Base-by-base conservation (phyloP, 2,888 invertebrate genomes). In the Nyleta sp. region DNA sequence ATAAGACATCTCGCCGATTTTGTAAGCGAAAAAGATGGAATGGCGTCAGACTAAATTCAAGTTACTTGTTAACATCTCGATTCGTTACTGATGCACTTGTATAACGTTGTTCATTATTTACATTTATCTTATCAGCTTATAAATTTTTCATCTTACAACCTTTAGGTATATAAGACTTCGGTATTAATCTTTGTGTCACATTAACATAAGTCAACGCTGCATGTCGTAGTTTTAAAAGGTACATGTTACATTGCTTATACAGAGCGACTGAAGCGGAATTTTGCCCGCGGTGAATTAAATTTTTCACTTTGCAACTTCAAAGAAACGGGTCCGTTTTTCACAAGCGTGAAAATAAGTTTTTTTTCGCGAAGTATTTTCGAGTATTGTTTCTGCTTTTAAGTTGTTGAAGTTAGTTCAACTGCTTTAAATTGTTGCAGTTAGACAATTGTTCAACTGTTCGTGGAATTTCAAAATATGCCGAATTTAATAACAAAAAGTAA, bases 151-250 rank as follows among this genome's bases (percentile, higher is more conserved):
- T 46, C 46, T 48, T 33, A 40, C 18, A 62, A 53, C 44, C 52
- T 67, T 48, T 40, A 59, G 46, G 13, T 10, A 15, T 17, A 38
- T 62, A 28, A 33, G 38, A 46, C 55, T 64, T 62, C n/a, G 18
- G 57, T 55, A 57, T 72, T 64, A 72, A 72, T 64, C 64, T 72
- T 64, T 31, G 40, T 57, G 72, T 64, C 64, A 22, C 72, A 72
- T 72, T 72, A 72, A 57, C 72, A 57, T 55, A 73, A 72, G 59
- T 72, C 64, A 62, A 48, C 44, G 72, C 17, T 33, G 42, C 62
- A 46, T 46, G 53, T 71, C 46, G 55, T 11, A 48, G 55, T 64
- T 62, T 22, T 72, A 53, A 62, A 48, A 64, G 62, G 35, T 55
- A 48, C 62, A 64, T 8, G 53, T 62, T 53, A 50, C 70, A 22